A percentile compares a stretch with the other conserved stretches of the same genome.
These are phyloP conservation scores for Mythimna albipuncta DNA, from an alignment of 2,888 invertebrate species.

Conservation along the genomic window DNA sequence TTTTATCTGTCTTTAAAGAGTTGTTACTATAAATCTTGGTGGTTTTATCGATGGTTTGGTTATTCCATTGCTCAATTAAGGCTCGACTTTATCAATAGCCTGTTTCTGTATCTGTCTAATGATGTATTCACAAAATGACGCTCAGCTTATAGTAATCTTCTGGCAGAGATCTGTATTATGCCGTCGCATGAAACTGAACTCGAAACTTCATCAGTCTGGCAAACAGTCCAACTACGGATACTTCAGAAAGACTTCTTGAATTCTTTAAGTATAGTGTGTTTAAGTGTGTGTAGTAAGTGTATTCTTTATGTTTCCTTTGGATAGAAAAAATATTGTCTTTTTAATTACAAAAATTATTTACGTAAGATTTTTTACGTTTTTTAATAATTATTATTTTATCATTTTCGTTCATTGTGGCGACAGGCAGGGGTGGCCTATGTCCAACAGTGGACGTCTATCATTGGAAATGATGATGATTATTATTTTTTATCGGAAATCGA, in stretches of 20 bases:
- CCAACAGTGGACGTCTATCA: too few relatives aligned
- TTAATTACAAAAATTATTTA: neutral
- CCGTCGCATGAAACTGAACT: neutral
- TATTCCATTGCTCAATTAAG: conserved; percentile 51
- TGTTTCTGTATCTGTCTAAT: neutral
- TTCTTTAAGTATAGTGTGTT: too few relatives aligned
- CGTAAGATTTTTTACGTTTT: neutral
- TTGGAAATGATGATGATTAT: neutral
- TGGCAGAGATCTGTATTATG: neutral
- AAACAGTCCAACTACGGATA: too few relatives aligned
- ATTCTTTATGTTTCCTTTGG: too few relatives aligned
- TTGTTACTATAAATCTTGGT: conserved; percentile 54
- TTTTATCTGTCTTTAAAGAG: conserved; percentile 60
- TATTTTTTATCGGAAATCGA: conserved; percentile 7
- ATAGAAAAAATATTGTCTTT: too few relatives aligned
- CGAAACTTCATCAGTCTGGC: too few relatives aligned
- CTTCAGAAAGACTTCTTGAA: too few relatives aligned
- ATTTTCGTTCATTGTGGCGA: too few relatives aligned
- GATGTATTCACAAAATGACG: neutral
- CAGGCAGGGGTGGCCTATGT: too few relatives aligned
- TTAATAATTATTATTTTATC: too few relatives aligned
- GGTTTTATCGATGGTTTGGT: conserved; percentile 51
- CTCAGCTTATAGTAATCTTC: neutral
- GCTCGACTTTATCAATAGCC: conserved; percentile 5
- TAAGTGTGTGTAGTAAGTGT: too few relatives aligned